Conservation (phyloP, 1,140 invertebrate genomes). For the Yoshiicerus persimilis region DNA sequence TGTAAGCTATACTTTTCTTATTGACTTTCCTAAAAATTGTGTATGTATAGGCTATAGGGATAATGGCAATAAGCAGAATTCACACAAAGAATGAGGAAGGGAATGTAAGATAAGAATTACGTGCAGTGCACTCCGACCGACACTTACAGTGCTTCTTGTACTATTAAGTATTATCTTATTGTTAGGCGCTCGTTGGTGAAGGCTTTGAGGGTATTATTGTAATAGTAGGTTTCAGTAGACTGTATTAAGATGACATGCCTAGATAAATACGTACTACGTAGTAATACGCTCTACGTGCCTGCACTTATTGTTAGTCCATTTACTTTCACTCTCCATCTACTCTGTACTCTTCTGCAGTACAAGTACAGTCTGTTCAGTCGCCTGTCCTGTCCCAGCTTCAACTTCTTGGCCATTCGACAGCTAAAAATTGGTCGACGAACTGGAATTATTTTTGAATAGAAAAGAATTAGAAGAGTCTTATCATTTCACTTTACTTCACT, state of each 20-base stretch:
- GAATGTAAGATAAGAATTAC: background rate
- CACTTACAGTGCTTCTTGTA: background rate
- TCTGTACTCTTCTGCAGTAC: background rate
- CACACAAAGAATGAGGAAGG: background rate
- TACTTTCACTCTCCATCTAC: background rate
- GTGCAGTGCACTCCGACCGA: background rate
- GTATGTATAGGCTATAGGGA: background rate
- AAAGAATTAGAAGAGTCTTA: constrained; percentile 4
- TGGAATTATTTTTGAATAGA: constrained; percentile 15
- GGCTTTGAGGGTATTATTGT: background rate
- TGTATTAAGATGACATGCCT: background rate
- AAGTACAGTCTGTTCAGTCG: background rate
- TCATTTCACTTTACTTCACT: background rate
- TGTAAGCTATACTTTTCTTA: background rate
- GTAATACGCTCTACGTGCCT: no score
- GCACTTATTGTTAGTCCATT: background rate
- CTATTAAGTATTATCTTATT: background rate
- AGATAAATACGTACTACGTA: background rate
- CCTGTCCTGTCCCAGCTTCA: background rate
- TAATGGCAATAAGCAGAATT: background rate
- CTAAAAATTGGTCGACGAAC: background rate
- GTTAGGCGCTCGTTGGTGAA: background rate
- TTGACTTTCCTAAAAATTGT: background rate
- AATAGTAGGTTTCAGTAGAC: background rate
- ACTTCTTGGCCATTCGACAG: background rate